A percentile compares a stretch with the other conserved stretches of the same genome.
Evolutionary conservation across 2,888 invertebrate genomes (phyloP).

Genomic region (Bembecia ichneumoniformis): DNA sequence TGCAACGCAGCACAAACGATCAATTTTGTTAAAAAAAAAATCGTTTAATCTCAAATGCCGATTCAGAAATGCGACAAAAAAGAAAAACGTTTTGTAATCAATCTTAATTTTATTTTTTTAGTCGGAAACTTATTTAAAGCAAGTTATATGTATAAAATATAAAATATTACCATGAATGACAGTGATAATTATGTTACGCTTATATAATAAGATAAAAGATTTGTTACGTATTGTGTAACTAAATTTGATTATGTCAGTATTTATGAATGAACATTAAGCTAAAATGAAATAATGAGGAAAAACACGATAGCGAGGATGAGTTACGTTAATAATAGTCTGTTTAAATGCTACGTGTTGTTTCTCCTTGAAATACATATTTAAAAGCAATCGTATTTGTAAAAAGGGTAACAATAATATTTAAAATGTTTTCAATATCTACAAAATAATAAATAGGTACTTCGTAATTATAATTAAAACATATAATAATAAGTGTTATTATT

Average conservation of each 20-base stretch:
- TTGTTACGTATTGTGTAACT: neutral
- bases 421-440: no score
- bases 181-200: neutral
- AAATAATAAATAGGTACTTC: no score
- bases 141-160: neutral
- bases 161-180: neutral
- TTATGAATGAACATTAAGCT: neutral
- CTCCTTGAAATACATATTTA: no score
- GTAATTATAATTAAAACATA: no score
- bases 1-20: constrained; percentile 34
- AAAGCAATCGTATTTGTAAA: no score
- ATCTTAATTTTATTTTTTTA: constrained; percentile 17
- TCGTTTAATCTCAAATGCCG: constrained; percentile 31
- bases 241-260: neutral
- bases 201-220: neutral
- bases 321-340: no score
- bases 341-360: no score
- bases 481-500: no score
- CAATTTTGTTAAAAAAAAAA: constrained; percentile 34
- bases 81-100: constrained; percentile 31
- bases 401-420: no score
- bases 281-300: neutral
- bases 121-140: neutral
- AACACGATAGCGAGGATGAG: neutral
- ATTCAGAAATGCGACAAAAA: constrained; percentile 15